Evolutionary conservation across 1,140 invertebrate genomes (phyloP).

Genomic region (Trichonephila inaurata): DNA sequence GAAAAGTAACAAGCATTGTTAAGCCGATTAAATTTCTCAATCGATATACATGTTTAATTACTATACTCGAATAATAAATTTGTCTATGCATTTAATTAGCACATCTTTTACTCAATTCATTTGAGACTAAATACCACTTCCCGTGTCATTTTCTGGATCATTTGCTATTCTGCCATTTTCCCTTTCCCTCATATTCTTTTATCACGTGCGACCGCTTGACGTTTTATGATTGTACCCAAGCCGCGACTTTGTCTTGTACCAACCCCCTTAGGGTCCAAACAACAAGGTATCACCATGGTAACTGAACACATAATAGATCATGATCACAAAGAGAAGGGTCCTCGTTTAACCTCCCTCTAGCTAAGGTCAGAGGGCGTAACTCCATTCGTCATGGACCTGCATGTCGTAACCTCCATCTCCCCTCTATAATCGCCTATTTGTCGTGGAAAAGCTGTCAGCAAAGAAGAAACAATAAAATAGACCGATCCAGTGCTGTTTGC

Average conservation of each 20-base stretch:
- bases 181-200: neutral
- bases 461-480: conserved; percentile 71
- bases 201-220: conserved; percentile 61
- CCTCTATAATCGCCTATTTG: conserved; percentile 71
- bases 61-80: too few species aligned
- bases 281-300: conserved; percentile 70
- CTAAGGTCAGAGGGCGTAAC: conserved; percentile 72
- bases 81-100: too few species aligned
- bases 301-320: conserved; percentile 72
- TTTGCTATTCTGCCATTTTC: neutral
- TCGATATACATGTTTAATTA: too few species aligned
- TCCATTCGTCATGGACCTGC: conserved; percentile 60
- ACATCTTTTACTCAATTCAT: too few species aligned
- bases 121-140: too few species aligned
- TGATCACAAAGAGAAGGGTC: conserved; percentile 55
- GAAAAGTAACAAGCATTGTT: too few species aligned
- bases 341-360: conserved; percentile 57
- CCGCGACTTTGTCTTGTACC: conserved; percentile 50
- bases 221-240: conserved; percentile 47
- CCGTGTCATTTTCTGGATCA: neutral
- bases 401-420: conserved; percentile 46
- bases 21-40: too few species aligned
- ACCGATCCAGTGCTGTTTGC: conserved; percentile 67
- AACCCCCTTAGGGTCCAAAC: conserved; percentile 47
- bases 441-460: conserved; percentile 63